Conservation (phyloP, 2,113 vertebrate genomes). For the Donacobius atricapilla region DNA sequence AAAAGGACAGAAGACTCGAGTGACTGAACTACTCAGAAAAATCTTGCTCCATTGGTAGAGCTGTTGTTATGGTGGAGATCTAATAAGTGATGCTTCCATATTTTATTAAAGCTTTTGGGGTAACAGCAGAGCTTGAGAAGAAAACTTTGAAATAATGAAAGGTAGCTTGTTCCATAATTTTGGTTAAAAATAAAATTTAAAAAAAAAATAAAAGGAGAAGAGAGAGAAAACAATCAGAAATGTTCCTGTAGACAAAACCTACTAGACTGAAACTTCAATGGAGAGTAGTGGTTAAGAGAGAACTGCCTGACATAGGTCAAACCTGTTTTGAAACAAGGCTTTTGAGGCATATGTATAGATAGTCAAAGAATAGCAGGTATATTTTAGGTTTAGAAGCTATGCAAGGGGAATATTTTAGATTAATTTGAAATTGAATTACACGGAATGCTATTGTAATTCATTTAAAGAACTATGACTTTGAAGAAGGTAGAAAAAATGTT, state of each 20-base stretch:
- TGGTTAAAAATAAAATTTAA: not conserved
- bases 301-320: not conserved
- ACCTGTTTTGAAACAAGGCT: not conserved
- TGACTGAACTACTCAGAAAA: constrained; percentile 1
- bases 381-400: not conserved
- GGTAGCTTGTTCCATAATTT: not conserved
- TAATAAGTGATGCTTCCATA: not conserved
- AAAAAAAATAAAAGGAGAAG: too few relatives aligned
- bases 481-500: not conserved
- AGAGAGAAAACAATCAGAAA: accelerated
- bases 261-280: not conserved
- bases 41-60: not conserved
- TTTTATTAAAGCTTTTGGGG: not conserved
- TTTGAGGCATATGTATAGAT: not conserved
- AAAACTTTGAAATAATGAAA: not conserved
- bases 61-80: not conserved
- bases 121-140: not conserved
- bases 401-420: not conserved
- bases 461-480: not conserved
- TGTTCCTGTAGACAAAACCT: not conserved
- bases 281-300: not conserved
- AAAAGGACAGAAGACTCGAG: constrained; percentile 29
- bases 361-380: not conserved
- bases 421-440: not conserved
- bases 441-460: not conserved